Evolutionary conservation across 1,140 invertebrate species (phyloP), one percentile per base, ranked within the genome.

Genomic region (Lysiphlebus fabarum): DNA sequence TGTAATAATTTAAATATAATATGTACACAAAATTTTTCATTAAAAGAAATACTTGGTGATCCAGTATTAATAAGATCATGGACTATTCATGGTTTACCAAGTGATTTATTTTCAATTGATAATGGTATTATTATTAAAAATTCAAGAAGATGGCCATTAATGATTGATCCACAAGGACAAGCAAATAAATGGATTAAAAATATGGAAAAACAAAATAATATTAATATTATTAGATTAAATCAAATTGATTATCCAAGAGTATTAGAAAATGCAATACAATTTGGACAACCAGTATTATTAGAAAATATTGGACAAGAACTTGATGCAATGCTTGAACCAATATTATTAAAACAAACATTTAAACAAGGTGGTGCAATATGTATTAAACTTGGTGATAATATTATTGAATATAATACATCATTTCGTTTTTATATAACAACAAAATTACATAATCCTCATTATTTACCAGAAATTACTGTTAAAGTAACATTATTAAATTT

Each of bases 371-470:
- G 88, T 47, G 83, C 87, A 0, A 71, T 87, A 9, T 92, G 88
- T 62, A 86, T 92, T 9, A 96, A 97, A 75, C 78, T 92, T 37
- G 90, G 90, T n/a, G 90, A 92, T 64, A 80, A 86, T 5, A 82
- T 90, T 41, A 84, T 93, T 47, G 90, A 92, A 79, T 98, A 96
- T 70, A 92, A 87, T 65, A 79, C 84, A 53, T 86, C 88, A 66
- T 98, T 98, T 70, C 89, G 91, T 70, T 85, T 98, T 61, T 97
- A 96, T 71, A 92, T 98, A 48, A 96, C 93, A n/a, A 96, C 95
- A 1, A 96, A 95, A 74, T 73, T 96, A 17, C 81, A 91, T 36
- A 96, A 96, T 81, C 95, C 95, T 0, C 94, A 96, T 76, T 96
- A 95, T 71, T 70, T 95, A 58, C 93, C 94, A 1, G 95, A 97